Evolutionary conservation across 2,888 invertebrate genomes (phyloP), one percentile per base, ranked within the genome.

Genomic region (Standfussiana lucernea): DNA sequence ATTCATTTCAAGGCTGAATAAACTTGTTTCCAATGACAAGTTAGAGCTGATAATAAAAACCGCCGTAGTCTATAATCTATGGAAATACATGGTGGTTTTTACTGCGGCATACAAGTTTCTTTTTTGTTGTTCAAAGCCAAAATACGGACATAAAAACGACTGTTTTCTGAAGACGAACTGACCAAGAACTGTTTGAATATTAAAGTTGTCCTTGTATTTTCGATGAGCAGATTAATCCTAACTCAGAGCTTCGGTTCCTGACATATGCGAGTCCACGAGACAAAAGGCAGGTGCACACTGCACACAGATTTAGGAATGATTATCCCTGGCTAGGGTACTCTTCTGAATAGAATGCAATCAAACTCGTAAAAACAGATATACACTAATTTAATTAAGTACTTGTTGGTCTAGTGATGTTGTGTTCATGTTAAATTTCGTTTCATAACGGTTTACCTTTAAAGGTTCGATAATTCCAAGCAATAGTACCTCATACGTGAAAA

Each of bases 11-110:
- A 84, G 83, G 83, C 74, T 86, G 42, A 62, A 53, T 59, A 68
- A 86, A 86, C 83, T 72, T 32, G 83, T 79, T 86, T 70, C 68
- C 50, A 42, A 59, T 62, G 86, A 70, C 78, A 79, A 66, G 68
- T 66, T 82, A 32, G 35, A 62, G 35, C 59, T 62, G 72, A 21
- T 64, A 24, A 78, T 78, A 83, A 83, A 83, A 83, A 83, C 65
- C 47, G 50, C n/a, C 69, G 45, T 35, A 28, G 61, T 42, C 24
- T 67, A 21, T 77, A 68, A 69, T 86, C 83, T 83, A 78, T 77
- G 72, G 67, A 70, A 77, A 77, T 77, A 67, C 42, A 53, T 42
- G 50, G 35, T 10, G 40, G n/a, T 85, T 81, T 81, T 82, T 74
- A 35, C 24, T 32, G 6, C 56, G 47, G 35, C 5, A 37, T 56